Percentiles rank a stretch among this genome's conserved stretches.
These are phyloP conservation scores for Lutraria lutraria DNA, from an alignment of 2,888 invertebrate species.

Conservation along the genomic window DNA sequence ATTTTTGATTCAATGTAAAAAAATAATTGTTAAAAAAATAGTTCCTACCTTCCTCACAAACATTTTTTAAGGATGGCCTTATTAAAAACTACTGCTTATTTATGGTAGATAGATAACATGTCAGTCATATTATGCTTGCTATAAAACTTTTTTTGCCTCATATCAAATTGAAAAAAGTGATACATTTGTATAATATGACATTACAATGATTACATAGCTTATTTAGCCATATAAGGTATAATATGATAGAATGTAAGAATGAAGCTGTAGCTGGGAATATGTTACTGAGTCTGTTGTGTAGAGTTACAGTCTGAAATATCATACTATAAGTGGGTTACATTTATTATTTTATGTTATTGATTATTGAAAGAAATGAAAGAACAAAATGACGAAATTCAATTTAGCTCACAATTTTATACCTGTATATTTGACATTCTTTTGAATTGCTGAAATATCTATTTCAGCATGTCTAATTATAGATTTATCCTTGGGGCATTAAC, in stretches of 20 bases:
- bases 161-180: neutral
- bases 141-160: neutral
- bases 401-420: neutral
- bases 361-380: neutral
- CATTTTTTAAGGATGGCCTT: no score
- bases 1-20: no score
- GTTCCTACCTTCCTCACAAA: no score
- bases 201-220: neutral
- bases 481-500: neutral
- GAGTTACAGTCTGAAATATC: neutral
- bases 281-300: neutral
- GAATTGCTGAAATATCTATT: neutral
- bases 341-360: no score
- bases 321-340: no score
- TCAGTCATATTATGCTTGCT: no score
- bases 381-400: neutral
- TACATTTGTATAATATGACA: neutral
- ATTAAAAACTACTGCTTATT: no score
- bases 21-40: no score
- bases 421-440: neutral
- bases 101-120: no score
- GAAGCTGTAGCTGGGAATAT: neutral
- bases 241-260: neutral
- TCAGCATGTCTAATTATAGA: slow-evolving; percentile 6
- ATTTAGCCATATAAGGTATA: neutral